Evolutionary conservation across 2,113 vertebrate genomes (phyloP).

Genomic region (Colinus virginianus): DNA sequence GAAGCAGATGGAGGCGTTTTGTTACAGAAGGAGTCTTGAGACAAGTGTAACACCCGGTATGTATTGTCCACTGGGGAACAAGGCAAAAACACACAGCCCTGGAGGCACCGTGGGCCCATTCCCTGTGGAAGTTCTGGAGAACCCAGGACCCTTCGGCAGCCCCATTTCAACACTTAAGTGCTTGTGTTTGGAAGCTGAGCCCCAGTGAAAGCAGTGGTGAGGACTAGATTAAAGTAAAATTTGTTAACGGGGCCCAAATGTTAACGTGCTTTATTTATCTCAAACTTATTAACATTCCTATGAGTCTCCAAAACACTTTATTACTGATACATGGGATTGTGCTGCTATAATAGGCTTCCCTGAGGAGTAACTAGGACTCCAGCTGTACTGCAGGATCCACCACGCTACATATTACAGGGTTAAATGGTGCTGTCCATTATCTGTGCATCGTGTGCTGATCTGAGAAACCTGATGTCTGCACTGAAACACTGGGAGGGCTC

Average conservation of each 20-base stretch:
- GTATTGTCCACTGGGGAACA: neutral
- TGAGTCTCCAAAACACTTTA: constrained; percentile 46
- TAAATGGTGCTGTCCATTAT: constrained; percentile 13
- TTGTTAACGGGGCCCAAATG: constrained; percentile 10
- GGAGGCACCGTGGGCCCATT: neutral
- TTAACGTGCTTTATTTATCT: constrained; percentile 47
- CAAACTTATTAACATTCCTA: constrained; percentile 51
- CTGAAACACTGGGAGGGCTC: neutral
- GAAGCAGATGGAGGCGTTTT: constrained; percentile 33
- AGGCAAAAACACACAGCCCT: neutral
- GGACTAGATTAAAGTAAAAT: constrained; percentile 29
- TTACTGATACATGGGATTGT: constrained; percentile 38
- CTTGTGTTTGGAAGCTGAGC: neutral
- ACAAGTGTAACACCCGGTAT: neutral
- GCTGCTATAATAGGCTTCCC: constrained; percentile 31
- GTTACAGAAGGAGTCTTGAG: neutral
- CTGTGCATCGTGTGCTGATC: neutral
- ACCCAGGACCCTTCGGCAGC: neutral
- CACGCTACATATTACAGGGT: neutral
- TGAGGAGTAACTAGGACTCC: constrained; percentile 30
- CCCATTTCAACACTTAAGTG: neutral
- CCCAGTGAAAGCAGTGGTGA: constrained; percentile 16
- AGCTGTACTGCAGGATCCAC: neutral
- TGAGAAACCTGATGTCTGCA: neutral
- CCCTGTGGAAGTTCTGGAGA: neutral